Conservation (phyloP, 2,113 vertebrate species). For the Onychorhynchus coronatus region DNA sequence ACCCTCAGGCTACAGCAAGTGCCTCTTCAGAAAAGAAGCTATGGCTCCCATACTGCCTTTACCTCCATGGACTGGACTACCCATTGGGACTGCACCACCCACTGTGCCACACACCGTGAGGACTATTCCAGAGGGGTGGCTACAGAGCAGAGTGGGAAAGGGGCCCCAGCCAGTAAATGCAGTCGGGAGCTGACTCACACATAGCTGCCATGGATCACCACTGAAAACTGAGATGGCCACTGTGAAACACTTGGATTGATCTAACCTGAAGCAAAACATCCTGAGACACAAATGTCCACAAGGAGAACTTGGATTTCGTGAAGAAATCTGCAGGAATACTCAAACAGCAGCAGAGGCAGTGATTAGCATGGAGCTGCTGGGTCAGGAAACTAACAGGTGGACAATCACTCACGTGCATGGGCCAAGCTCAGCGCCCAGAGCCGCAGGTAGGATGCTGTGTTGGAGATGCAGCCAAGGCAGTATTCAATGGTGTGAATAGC, state of each 20-base stretch:
- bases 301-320: background rate
- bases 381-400: background rate
- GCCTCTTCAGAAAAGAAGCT: background rate
- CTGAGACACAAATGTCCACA: background rate
- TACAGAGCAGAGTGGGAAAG: background rate
- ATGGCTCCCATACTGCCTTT: background rate
- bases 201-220: background rate
- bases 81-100: background rate
- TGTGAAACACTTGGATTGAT: background rate
- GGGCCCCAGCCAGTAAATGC: background rate
- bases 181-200: background rate
- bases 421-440: slow-evolving; percentile 81
- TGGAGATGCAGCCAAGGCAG: slow-evolving; percentile 82
- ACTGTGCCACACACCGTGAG: background rate
- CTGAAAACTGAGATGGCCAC: background rate
- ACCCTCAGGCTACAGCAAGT: background rate
- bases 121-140: background rate
- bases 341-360: background rate
- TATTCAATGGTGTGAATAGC: slow-evolving; percentile 82
- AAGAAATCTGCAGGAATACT: background rate
- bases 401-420: slow-evolving; percentile 75
- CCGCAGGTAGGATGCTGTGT: slow-evolving; percentile 80
- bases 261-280: background rate
- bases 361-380: background rate
- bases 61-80: background rate